Evolutionary conservation across 2,888 invertebrate genomes (phyloP), one percentile per base, ranked within the genome.

Genomic region (Perizoma flavofasciatum): DNA sequence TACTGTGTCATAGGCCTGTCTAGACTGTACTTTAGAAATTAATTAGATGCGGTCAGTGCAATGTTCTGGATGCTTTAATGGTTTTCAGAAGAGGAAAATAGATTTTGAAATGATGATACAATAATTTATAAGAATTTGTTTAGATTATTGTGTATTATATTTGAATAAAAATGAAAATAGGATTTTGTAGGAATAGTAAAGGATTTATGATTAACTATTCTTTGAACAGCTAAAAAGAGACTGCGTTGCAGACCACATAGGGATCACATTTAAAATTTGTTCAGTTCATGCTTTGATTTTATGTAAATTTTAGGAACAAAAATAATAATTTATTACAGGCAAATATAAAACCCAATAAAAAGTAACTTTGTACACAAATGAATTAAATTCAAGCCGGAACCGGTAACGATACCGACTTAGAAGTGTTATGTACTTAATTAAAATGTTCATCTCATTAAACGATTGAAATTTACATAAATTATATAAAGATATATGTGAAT

Each of bases 41-140:
- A 85, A 86, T 86, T 84, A 86, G 81, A 77, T 77, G 82, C 78
- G 81, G 77, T 74, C 70, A 59, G 65, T 62, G 70, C 48, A 52
- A 52, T 51, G 50, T 35, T 44, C 49, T 44, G 44, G 37, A 40
- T 49, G 49, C 32, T 49, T 33, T 55, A 55, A 55, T 55, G 55
- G 32, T 37, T 40, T 49, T 44, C 55, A 48, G 53, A 53, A 32
- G 0, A 50, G 40, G 11, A 56, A 57, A 40, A 40, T 40, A 35
- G 22, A 52, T 49, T 52, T 58, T 58, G 58, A 58, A 52, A 58
- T 47, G 47, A 10, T 49, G 49, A 39, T 22, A 49, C 37, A 47
- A 34, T 33, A n/a, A 47, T 45, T 45, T 45, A 22, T 32, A 8
- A 7, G 4, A 10, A 6, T 39, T 39, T 9, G 39, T 9, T 4